Evolutionary conservation across 2,113 vertebrate genomes (phyloP), one percentile per base, ranked within the genome.

Genomic region (Oncorhynchus kisutch): DNA sequence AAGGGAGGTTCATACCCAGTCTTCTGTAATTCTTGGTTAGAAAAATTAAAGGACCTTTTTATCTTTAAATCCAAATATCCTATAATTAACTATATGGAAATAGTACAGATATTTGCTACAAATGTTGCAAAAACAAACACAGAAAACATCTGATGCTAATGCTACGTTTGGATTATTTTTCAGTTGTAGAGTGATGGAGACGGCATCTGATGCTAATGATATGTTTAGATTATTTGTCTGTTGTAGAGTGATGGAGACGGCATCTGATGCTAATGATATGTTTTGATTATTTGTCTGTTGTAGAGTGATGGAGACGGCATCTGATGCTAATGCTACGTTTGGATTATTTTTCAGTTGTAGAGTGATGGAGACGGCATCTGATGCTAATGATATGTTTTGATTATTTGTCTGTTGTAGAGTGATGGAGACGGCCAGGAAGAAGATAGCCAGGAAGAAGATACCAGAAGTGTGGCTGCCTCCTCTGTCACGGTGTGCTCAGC

Each of bases 391-490:
- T 59, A 13, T 5, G 14, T 25, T 74, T 54, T 54, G 45, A 39
- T 67, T 54, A 6, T 75, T 76, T 9, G 67, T 84, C 34, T 82
- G 78, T 84, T 60, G 34, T 65, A 74, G 89, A 88, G 39, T 4
- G 29, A 29, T 1, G 4, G 29, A 29, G 29, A 29, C 29, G 29
- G 29, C 4, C 88, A 25, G 2, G 78, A 80, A 57, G 78, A 72
- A 16, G 77, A 84, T 8, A 82, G 82, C n/a, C 81, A 86, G 9
- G 90, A 92, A 0, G 89, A 91, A 1, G 90, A 91, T 24, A 75
- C 72, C 11, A 70, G 71, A 34, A 91, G 89, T 45, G 27, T 88
- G n/a, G 25, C 88, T 0, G 77, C 89, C 0, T 90, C 89, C 6
- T 91, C 89, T n/a, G 76, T 91, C 74, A 85, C 51, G 74, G 88